phyloP scores from a whole-genome alignment of 2,113 vertebrate species.

The Dascyllus trimaculatus region DNA sequence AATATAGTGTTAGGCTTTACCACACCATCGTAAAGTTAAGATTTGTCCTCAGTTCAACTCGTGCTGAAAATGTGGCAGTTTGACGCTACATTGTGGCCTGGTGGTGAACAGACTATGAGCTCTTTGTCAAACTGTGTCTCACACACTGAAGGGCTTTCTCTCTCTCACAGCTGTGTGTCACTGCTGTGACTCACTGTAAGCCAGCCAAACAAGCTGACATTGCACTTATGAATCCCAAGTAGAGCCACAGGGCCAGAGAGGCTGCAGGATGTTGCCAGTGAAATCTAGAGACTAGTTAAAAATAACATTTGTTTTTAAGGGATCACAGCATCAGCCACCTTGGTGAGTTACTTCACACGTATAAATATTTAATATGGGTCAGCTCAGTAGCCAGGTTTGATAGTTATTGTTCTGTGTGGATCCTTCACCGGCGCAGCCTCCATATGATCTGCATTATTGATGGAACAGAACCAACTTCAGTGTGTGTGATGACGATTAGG shows the following conservation, averaged over 20 bases:
- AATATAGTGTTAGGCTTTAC: too few species aligned
- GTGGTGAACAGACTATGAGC: constrained; percentile 49
- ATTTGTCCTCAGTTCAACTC: not conserved
- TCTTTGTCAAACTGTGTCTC: constrained; percentile 55
- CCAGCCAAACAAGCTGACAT: constrained; percentile 69
- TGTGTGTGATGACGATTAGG: not conserved
- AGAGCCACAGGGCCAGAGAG: constrained; percentile 44
- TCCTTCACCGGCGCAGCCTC: not conserved
- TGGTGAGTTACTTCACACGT: constrained; percentile 44
- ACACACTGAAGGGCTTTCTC: constrained; percentile 55
- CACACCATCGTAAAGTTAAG: too few species aligned
- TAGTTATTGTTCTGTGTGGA: not conserved
- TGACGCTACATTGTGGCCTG: constrained; percentile 10
- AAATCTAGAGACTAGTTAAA: constrained; percentile 41
- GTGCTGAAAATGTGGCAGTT: not conserved
- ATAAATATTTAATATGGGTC: not conserved
- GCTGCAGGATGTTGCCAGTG: constrained; percentile 44
- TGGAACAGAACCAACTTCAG: not conserved
- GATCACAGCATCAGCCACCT: constrained; percentile 19
- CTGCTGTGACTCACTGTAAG: constrained; percentile 63
- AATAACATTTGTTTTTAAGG: constrained; percentile 34
- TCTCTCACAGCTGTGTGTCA: constrained; percentile 56
- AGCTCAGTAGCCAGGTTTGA: not conserved
- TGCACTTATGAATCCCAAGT: constrained; percentile 67
- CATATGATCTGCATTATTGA: constrained; percentile 8